Evolutionary conservation across 2,888 invertebrate species (phyloP).

Genomic region (Drosophila incognita): DNA sequence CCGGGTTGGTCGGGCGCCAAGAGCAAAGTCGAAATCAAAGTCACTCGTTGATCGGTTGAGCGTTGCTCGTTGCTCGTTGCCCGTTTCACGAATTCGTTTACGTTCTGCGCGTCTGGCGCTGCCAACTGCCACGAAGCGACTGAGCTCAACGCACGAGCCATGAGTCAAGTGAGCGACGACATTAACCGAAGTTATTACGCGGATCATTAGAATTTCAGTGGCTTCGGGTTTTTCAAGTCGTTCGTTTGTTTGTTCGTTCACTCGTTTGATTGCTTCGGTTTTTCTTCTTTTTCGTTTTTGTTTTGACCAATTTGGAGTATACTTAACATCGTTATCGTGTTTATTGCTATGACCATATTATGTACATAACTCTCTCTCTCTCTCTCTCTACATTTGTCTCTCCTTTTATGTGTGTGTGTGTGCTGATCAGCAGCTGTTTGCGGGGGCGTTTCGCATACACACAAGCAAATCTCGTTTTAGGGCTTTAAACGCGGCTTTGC

Average conservation of each 20-base stretch:
- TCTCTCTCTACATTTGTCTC: not conserved
- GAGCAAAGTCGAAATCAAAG: not conserved
- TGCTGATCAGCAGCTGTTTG: conserved; percentile 34
- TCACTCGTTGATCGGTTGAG: not conserved
- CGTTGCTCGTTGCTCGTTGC: not conserved
- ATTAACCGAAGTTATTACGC: conserved; percentile 68
- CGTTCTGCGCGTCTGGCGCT: conserved; percentile 55
- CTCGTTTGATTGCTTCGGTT: conserved; percentile 1
- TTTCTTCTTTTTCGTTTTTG: conserved; percentile 47
- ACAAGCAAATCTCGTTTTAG: not conserved
- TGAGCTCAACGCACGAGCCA: conserved; percentile 39
- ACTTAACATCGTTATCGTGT: conserved; percentile 69
- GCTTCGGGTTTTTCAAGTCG: conserved; percentile 25
- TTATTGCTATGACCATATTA: conserved; percentile 53
- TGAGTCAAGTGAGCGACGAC: conserved; percentile 22
- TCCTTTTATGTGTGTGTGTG: conserved; percentile 1
- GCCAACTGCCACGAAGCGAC: conserved; percentile 70
- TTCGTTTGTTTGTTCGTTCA: not conserved
- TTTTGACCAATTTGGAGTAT: conserved; percentile 79
- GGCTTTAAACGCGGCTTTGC: conserved; percentile 22
- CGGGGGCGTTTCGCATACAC: conserved; percentile 38
- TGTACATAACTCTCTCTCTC: conserved; percentile 2
- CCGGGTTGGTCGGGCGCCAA: not conserved
- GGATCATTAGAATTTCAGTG: conserved; percentile 76
- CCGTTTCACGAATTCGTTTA: conserved; percentile 4